Evolutionary conservation across 2,113 vertebrate species (phyloP).

Genomic region (Helogale parvula): DNA sequence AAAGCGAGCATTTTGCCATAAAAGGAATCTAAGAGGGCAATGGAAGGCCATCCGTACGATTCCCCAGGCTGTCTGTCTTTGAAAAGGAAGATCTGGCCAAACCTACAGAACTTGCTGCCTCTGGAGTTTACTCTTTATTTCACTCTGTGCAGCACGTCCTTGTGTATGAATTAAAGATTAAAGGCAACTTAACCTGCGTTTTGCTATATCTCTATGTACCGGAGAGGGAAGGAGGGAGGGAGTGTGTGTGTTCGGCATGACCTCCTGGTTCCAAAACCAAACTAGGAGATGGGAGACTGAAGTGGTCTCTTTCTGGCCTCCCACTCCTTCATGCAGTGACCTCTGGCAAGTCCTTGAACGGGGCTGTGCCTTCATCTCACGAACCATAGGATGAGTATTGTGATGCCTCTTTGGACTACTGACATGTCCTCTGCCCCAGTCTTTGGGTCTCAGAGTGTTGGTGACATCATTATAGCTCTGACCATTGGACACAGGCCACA

Average conservation of each 20-base stretch:
- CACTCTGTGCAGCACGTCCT: slow-evolving; percentile 77
- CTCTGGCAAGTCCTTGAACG: neutral
- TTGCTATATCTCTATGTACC: slow-evolving; percentile 72
- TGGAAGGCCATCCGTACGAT: slow-evolving; percentile 86
- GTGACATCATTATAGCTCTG: neutral
- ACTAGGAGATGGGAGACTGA: neutral
- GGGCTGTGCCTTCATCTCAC: neutral
- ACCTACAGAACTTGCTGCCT: slow-evolving; percentile 84
- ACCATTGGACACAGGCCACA: neutral
- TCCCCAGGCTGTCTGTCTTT: slow-evolving; percentile 89
- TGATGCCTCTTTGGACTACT: neutral
- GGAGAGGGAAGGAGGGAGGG: neutral
- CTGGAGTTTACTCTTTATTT: slow-evolving; percentile 82
- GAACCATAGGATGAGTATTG: neutral
- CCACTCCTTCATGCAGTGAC: neutral
- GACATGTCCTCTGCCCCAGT: neutral
- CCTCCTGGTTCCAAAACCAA: neutral
- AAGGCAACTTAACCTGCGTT: slow-evolving; percentile 85
- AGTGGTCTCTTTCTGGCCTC: neutral
- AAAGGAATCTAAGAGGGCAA: slow-evolving; percentile 88
- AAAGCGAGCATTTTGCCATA: slow-evolving; percentile 88
- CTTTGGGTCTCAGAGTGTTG: neutral
- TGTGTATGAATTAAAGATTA: slow-evolving; percentile 87
- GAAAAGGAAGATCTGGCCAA: slow-evolving; percentile 85
- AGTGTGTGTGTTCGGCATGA: neutral